These are phyloP conservation scores for Pantherophis alleghaniensis DNA, from an alignment of 2,797 vertebrate genomes.

Conservation along the genomic window DNA sequence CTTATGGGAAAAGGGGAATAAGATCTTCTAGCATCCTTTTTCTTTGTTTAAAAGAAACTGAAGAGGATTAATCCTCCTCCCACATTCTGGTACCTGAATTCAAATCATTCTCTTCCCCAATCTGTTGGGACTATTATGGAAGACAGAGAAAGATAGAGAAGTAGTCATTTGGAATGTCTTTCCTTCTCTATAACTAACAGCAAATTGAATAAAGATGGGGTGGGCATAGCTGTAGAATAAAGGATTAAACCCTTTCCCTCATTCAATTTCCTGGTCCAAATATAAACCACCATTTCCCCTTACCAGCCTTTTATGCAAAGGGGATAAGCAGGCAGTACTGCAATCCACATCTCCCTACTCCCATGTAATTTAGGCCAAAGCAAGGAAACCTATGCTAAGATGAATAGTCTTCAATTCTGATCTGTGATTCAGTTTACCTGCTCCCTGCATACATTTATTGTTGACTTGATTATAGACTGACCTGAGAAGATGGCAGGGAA, in stretches of 20 bases:
- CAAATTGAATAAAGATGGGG: neutral
- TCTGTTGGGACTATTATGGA: neutral
- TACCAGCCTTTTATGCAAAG: neutral
- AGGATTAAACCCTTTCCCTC: neutral
- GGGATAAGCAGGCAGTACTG: neutral
- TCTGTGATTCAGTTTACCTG: neutral
- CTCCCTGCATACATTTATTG: neutral
- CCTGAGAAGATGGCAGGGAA: too few species aligned
- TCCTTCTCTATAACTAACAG: neutral
- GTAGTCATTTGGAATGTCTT: neutral
- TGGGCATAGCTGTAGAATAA: neutral
- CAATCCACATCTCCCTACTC: neutral
- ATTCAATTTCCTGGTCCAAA: neutral
- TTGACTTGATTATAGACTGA: too few species aligned
- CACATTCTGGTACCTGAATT: neutral
- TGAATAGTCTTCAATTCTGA: neutral
- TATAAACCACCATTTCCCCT: neutral
- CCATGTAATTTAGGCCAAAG: neutral
- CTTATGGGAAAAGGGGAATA: too few species aligned
- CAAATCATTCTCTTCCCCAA: neutral
- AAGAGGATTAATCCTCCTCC: neutral
- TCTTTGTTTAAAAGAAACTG: neutral
- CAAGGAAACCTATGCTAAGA: neutral
- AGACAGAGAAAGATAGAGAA: neutral
- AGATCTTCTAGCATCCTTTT: neutral